Conservation (phyloP, 1,140 invertebrate species). For the Archivesica marissinica region DNA sequence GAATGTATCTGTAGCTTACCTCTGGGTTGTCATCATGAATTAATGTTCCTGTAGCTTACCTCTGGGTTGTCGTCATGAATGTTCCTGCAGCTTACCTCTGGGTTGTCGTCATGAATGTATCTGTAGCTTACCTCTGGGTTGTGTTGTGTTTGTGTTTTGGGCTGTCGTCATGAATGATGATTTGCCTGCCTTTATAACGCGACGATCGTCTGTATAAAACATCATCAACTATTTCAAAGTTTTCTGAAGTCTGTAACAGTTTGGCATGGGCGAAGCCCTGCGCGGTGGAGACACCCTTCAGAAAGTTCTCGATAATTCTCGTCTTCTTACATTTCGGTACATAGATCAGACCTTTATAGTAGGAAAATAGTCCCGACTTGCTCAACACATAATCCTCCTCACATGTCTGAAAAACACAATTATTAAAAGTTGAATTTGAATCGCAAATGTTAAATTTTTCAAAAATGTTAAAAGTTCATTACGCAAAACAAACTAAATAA, state of each 20-base stretch:
- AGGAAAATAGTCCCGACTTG: background rate
- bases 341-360: constrained; percentile 37
- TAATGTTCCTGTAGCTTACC: constrained; percentile 5
- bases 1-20: constrained; percentile 14
- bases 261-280: background rate
- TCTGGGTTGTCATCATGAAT: no score
- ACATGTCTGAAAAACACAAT: no score
- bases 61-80: no score
- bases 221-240: constrained; percentile 38
- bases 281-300: background rate
- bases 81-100: constrained; percentile 25
- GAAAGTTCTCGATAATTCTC: constrained; percentile 28
- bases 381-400: no score
- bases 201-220: constrained; percentile 46
- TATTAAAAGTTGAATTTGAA: no score
- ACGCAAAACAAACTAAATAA: no score
- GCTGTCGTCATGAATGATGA: constrained; percentile 54
- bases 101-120: no score
- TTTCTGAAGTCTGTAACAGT: constrained; percentile 11
- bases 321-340: constrained; percentile 34
- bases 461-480: no score
- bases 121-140: constrained; percentile 37
- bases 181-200: constrained; percentile 42
- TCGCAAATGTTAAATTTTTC: no score
- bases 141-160: no score